Percentiles rank a stretch among this genome's conserved stretches.
Evolutionary conservation across 2,888 invertebrate species (phyloP).

Genomic region (Drosophila crucigera): DNA sequence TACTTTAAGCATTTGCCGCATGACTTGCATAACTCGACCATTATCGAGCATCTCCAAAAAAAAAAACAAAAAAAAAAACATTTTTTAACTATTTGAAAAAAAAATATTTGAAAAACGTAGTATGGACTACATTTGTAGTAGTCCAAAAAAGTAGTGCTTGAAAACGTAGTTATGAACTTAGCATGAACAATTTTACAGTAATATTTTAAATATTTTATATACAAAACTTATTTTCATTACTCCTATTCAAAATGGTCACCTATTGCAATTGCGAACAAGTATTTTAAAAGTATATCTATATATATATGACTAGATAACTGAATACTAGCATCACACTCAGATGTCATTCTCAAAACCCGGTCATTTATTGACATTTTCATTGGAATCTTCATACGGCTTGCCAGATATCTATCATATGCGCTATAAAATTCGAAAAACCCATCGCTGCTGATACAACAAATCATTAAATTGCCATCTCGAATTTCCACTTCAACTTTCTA

Average conservation of each 20-base stretch:
- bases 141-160: conserved; percentile 50
- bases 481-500: conserved; percentile 28
- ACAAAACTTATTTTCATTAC: background rate
- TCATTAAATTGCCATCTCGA: conserved; percentile 21
- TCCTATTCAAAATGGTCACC: conserved; percentile 3
- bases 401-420: conserved; percentile 23
- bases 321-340: background rate
- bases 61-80: background rate
- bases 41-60: conserved; percentile 30
- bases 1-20: conserved; percentile 65
- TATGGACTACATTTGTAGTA: conserved; percentile 29
- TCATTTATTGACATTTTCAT: conserved; percentile 8
- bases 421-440: conserved; percentile 21
- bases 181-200: conserved; percentile 55
- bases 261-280: conserved; percentile 1
- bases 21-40: conserved; percentile 31
- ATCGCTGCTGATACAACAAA: conserved; percentile 27
- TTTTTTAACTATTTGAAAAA: conserved; percentile 1
- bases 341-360: background rate
- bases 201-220: conserved; percentile 25
- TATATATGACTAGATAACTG: background rate
- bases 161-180: conserved; percentile 51
- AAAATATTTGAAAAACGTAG: conserved; percentile 26
- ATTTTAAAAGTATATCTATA: background rate
- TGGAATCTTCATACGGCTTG: conserved; percentile 25